Evolutionary conservation across 2,797 vertebrate genomes (phyloP), one percentile per base, ranked within the genome.

Genomic region (Danio albolineatus): DNA sequence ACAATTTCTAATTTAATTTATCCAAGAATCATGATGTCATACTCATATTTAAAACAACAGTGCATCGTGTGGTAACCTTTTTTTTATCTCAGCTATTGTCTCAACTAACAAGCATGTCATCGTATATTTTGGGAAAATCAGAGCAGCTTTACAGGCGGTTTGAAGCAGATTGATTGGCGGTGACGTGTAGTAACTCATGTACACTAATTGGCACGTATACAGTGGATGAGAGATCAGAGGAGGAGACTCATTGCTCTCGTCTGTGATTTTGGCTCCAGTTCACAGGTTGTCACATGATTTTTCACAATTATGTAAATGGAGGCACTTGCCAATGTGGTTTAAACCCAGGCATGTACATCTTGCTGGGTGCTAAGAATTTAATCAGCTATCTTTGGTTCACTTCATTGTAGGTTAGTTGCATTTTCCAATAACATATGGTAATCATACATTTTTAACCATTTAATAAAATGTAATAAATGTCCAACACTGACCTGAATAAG

Each of bases 301-400:
- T 48, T 80, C 21, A 65, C 74, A 81, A 78, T 93, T 90, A 89
- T 79, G 76, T 91, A 91, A 92, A 89, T 13, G 4, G 82, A 67
- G 84, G 60, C 38, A 49, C 2, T 49, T 69, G 61, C 74, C 79
- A 85, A 87, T 85, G 86, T 76, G 82, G 14, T 88, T 89, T 48
- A 60, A 21, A 72, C 61, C 14, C 13, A 62, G 14, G 39, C 36
- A 28, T 16, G 7, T 51, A 4, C 17, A 54, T 21, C 43, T 2
- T 5, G 5, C 21, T 57, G 41, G 49, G 43, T 10, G 46, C 12
- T 38, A 39, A 65, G 48, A 74, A 54, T 17, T 53, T 48, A 59
- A 44, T 65, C 71, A 57, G 12, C 70, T 41, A 64, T 14, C 39
- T n/a, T 28, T 19, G 7, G 39, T 36, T 44, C n/a, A 53, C 57